A percentile compares a stretch with the other conserved stretches of the same genome.
phyloP scores from a whole-genome alignment of 1,140 invertebrate species.

The Cylas formicarius region DNA sequence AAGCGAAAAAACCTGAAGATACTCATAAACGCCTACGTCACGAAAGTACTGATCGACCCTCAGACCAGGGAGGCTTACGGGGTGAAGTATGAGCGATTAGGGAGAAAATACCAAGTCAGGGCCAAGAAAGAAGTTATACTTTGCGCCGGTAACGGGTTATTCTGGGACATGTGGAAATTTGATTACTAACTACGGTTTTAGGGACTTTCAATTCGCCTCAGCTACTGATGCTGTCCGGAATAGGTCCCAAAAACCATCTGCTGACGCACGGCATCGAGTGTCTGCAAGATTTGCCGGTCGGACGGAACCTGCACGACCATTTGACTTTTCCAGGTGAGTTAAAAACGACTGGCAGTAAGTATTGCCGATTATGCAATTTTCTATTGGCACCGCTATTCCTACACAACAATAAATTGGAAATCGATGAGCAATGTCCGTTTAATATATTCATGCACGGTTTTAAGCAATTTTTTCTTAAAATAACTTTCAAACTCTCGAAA shows the following conservation, averaged over 20 bases:
- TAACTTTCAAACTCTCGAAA: slow-evolving; percentile 77
- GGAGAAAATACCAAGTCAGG: slow-evolving; percentile 36
- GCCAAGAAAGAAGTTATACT: slow-evolving; percentile 55
- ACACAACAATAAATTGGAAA: too few species aligned
- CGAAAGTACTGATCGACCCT: slow-evolving; percentile 47
- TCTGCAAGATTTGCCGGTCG: slow-evolving; percentile 60
- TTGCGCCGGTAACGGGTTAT: slow-evolving; percentile 53
- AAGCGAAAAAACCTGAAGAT: slow-evolving; percentile 55
- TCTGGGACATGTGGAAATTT: too few species aligned
- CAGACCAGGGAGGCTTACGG: slow-evolving; percentile 45
- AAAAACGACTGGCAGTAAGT: too few species aligned
- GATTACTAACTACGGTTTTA: slow-evolving; percentile 57
- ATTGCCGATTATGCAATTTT: too few species aligned
- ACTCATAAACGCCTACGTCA: slow-evolving; percentile 49
- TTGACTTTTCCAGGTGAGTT: slow-evolving; percentile 57
- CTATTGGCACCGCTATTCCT: too few species aligned
- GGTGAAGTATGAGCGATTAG: slow-evolving; percentile 49
- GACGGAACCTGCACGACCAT: slow-evolving; percentile 67
- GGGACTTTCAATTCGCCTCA: slow-evolving; percentile 47
- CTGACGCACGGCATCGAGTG: slow-evolving; percentile 56
- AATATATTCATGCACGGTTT: too few species aligned
- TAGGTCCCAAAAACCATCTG: slow-evolving; percentile 50
- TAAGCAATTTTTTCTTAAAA: slow-evolving; percentile 40
- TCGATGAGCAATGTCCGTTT: too few species aligned
- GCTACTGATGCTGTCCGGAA: slow-evolving; percentile 54